Percentiles rank a stretch among this genome's conserved stretches.
These are phyloP conservation scores for Lasioglossum baleicum DNA, from an alignment of 1,140 invertebrate species.

Conservation along the genomic window DNA sequence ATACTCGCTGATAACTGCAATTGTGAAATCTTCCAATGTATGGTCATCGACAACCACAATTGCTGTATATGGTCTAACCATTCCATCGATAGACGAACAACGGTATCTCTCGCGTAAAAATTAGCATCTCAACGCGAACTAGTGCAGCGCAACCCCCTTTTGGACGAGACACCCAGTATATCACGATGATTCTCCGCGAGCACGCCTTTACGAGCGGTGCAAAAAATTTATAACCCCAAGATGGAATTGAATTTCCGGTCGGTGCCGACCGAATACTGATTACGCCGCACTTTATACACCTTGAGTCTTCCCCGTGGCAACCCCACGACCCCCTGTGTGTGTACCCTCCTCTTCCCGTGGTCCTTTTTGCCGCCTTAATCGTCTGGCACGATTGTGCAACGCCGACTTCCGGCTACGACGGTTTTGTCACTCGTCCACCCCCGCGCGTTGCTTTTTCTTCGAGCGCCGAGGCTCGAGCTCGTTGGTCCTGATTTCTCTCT, in stretches of 20 bases:
- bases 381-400: conserved; percentile 37
- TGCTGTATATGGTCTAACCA: no score
- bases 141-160: conserved; percentile 31
- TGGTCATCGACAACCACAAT: no score
- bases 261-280: conserved; percentile 58
- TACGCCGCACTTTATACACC: conserved; percentile 52
- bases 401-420: conserved; percentile 27
- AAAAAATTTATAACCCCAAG: conserved; percentile 64
- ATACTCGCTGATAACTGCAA: no score
- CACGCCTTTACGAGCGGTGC: conserved; percentile 58
- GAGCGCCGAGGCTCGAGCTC: background rate
- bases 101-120: background rate
- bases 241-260: conserved; percentile 52
- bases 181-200: conserved; percentile 53
- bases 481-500: conserved; percentile 2
- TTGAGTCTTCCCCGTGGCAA: background rate
- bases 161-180: conserved; percentile 53
- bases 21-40: no score
- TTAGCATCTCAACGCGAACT: background rate
- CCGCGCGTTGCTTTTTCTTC: conserved; percentile 1
- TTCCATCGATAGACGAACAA: no score
- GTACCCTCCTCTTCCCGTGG: background rate
- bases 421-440: conserved; percentile 22
- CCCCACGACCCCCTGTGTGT: no score
- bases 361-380: conserved; percentile 44